Evolutionary conservation across 2,888 invertebrate genomes (phyloP).

Genomic region (Chrysomela aeneicollis): DNA sequence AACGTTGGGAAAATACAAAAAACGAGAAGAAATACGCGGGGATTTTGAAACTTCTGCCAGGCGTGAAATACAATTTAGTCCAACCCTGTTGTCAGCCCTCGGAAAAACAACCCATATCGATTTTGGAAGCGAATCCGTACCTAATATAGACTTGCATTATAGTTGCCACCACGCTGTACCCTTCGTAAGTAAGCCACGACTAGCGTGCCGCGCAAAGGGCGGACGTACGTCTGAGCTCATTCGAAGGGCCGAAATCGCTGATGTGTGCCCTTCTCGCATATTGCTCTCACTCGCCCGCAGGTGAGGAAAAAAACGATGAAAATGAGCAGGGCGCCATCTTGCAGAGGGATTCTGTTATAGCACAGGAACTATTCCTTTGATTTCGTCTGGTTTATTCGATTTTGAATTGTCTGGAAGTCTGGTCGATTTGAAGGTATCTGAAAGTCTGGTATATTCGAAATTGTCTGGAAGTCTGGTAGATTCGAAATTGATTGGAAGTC

Average conservation of each 20-base stretch:
- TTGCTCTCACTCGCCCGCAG: conserved; percentile 44
- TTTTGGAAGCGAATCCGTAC: conserved; percentile 60
- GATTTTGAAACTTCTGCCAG: too few relatives aligned
- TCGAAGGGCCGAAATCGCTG: conserved; percentile 48
- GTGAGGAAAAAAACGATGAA: conserved; percentile 53
- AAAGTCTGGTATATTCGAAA: too few relatives aligned
- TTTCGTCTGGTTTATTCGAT: too few relatives aligned
- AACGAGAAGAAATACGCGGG: too few relatives aligned
- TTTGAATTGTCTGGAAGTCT: too few relatives aligned
- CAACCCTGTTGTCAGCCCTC: conserved; percentile 36
- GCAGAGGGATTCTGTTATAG: conserved; percentile 56
- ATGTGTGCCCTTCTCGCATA: conserved; percentile 54
- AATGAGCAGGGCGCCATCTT: conserved; percentile 58
- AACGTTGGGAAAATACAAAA: too few relatives aligned
- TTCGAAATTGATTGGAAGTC: too few relatives aligned
- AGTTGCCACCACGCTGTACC: conserved; percentile 52
- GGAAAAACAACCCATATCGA: conserved; percentile 63
- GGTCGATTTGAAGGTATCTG: too few relatives aligned
- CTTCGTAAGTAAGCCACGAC: conserved; percentile 44
- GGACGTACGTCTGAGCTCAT: conserved; percentile 31
- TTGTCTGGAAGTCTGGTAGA: too few relatives aligned
- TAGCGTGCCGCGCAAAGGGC: conserved; percentile 44
- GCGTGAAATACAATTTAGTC: neutral
- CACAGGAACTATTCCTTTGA: too few relatives aligned
- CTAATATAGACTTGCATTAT: conserved; percentile 58